phyloP scores from a whole-genome alignment of 1,140 invertebrate species.

The Caenorhabditis brenneri region DNA sequence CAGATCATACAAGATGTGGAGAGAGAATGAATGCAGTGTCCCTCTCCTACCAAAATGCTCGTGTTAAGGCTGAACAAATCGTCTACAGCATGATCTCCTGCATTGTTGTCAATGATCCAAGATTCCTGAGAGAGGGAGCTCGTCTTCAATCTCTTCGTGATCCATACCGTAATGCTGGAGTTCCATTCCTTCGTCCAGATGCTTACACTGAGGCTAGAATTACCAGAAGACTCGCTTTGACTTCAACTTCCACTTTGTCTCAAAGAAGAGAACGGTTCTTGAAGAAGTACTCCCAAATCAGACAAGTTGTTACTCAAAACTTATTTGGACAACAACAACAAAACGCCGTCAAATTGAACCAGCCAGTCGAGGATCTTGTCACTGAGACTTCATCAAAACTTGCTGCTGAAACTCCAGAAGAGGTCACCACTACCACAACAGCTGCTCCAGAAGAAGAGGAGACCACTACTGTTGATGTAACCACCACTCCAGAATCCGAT shows the following conservation, averaged over 20 bases:
- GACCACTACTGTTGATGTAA: not conserved
- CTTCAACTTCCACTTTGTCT: constrained; percentile 6
- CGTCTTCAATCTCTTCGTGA: constrained; percentile 40
- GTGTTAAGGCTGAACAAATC: constrained; percentile 35
- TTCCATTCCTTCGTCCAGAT: constrained; percentile 47
- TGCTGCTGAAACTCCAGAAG: not conserved
- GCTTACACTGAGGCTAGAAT: constrained; percentile 44
- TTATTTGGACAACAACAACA: constrained; percentile 34
- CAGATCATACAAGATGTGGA: constrained; percentile 45
- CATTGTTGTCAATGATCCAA: constrained; percentile 29
- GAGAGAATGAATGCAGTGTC: constrained; percentile 54
- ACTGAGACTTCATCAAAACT: constrained; percentile 19
- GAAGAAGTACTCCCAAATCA: constrained; percentile 33
- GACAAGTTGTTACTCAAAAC: constrained; percentile 10
- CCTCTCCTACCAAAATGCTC: constrained; percentile 36
- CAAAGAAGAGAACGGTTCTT: constrained; percentile 41
- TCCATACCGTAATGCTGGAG: constrained; percentile 33
- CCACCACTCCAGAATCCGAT: not conserved
- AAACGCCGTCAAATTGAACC: constrained; percentile 1
- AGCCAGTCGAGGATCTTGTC: constrained; percentile 20
- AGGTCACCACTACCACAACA: not conserved
- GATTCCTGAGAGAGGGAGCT: constrained; percentile 1
- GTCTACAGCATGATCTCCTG: constrained; percentile 41
- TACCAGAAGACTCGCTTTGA: constrained; percentile 32
- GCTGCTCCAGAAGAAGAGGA: not conserved